phyloP scores from a whole-genome alignment of 2,797 vertebrate species.

The Takifugu ocellatus region DNA sequence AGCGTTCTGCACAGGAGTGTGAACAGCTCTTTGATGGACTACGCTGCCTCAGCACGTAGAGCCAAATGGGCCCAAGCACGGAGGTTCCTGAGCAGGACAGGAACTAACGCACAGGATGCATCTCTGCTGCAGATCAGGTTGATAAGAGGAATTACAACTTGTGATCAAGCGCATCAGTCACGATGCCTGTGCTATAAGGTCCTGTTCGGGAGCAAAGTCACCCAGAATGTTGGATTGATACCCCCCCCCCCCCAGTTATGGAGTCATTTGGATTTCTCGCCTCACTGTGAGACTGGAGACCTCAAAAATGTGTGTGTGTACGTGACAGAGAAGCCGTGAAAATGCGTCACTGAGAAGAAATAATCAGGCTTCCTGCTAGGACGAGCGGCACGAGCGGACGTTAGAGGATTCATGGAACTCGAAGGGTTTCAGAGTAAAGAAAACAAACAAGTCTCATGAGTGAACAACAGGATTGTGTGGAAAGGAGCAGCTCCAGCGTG shows the following conservation, averaged over 20 bases:
- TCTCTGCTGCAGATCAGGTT: conserved; percentile 14
- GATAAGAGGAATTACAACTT: conserved; percentile 36
- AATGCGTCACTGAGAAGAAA: conserved; percentile 53
- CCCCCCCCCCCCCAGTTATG: not conserved
- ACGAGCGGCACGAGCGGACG: conserved; percentile 30
- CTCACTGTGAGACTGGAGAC: conserved; percentile 32
- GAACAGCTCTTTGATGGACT: not conserved
- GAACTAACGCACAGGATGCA: conserved; percentile 16
- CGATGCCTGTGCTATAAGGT: conserved; percentile 1
- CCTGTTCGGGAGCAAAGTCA: conserved; percentile 1
- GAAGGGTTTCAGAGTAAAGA: conserved; percentile 37
- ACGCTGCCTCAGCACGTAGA: not conserved
- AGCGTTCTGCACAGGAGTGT: not conserved
- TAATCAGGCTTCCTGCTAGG: conserved; percentile 39
- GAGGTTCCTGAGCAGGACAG: conserved; percentile 1
- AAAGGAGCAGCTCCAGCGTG: not conserved
- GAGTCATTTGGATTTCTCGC: conserved; percentile 20
- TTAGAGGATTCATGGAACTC: conserved; percentile 51
- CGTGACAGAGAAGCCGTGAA: conserved; percentile 51
- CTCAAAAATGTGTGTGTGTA: conserved; percentile 47
- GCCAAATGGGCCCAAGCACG: not conserved
- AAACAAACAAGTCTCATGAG: conserved; percentile 51
- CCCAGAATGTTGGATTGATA: conserved; percentile 4
- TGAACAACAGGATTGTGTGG: conserved; percentile 8
- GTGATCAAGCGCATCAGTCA: conserved; percentile 16